Evolutionary conservation across 2,888 invertebrate genomes (phyloP).

Genomic region (Drosophila limbata): DNA sequence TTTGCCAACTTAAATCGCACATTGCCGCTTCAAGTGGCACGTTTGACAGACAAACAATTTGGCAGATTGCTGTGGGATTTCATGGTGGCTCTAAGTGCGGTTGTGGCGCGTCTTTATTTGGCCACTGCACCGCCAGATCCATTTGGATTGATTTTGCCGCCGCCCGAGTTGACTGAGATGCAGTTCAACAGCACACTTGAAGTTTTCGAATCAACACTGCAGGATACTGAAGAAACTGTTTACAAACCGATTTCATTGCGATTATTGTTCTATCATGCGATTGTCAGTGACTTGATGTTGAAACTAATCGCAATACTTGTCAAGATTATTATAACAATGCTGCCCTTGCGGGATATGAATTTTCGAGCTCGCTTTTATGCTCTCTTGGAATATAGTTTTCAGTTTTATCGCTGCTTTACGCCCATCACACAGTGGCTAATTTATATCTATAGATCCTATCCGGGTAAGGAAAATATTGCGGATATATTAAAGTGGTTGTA

Average conservation of each 20-base stretch:
- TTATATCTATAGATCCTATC: constrained; percentile 92
- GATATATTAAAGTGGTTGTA: constrained; percentile 93
- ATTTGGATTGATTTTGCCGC: constrained; percentile 78
- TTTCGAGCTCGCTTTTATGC: constrained; percentile 95
- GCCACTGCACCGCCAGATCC: constrained; percentile 75
- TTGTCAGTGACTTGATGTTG: constrained; percentile 93
- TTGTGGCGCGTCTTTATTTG: constrained; percentile 76
- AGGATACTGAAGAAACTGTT: neutral
- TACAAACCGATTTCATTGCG: constrained; percentile 84
- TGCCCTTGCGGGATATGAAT: constrained; percentile 90
- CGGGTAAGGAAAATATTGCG: constrained; percentile 91
- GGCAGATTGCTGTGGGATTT: constrained; percentile 88
- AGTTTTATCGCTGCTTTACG: constrained; percentile 92
- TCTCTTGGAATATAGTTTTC: constrained; percentile 93
- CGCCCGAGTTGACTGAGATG: constrained; percentile 56
- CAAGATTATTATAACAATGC: constrained; percentile 91
- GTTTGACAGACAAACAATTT: constrained; percentile 86
- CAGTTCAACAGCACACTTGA: neutral
- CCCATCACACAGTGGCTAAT: constrained; percentile 95
- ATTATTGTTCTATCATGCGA: constrained; percentile 93
- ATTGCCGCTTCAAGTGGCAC: constrained; percentile 88
- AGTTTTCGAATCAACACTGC: no score
- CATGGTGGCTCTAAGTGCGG: constrained; percentile 89
- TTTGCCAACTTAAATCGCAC: constrained; percentile 79
- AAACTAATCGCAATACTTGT: constrained; percentile 93